A percentile compares a stretch with the other conserved stretches of the same genome.
Evolutionary conservation across 2,797 vertebrate species (phyloP).

Genomic region (Adelosebastes latens): DNA sequence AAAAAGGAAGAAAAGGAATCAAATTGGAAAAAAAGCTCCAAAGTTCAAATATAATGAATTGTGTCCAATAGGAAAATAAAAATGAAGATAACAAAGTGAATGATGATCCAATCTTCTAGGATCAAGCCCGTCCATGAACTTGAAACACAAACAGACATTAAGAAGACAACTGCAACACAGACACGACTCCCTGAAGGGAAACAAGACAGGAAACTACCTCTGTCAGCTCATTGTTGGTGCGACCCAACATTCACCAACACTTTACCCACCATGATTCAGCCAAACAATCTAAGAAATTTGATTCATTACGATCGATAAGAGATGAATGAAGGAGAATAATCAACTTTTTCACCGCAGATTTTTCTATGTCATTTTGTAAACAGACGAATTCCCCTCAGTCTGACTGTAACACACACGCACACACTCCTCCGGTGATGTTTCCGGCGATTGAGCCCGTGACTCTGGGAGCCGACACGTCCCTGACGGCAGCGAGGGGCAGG

Average conservation of each 20-base stretch:
- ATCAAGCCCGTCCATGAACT: constrained; percentile 20
- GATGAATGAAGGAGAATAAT: neutral
- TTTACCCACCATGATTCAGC: neutral
- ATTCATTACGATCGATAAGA: neutral
- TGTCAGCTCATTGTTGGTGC: constrained; percentile 8
- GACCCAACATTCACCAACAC: neutral
- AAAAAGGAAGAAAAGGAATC: neutral
- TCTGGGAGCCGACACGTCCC: constrained; percentile 56
- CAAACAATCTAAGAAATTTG: neutral
- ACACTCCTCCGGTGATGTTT: constrained; percentile 29
- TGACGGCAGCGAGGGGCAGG: constrained; percentile 61
- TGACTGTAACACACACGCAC: neutral
- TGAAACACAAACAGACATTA: constrained; percentile 11
- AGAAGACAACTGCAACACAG: constrained; percentile 4
- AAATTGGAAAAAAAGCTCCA: neutral
- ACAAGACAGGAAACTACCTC: constrained; percentile 27
- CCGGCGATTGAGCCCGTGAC: constrained; percentile 63
- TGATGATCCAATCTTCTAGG: neutral
- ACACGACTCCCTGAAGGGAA: constrained; percentile 3
- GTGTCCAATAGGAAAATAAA: neutral
- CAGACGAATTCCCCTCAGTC: neutral
- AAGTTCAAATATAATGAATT: neutral
- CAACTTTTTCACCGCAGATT: neutral
- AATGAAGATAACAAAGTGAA: neutral
- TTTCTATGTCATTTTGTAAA: constrained; percentile 6